phyloP scores from a whole-genome alignment of 2,797 vertebrate species.

The Sebastiscus albofasciatus region DNA sequence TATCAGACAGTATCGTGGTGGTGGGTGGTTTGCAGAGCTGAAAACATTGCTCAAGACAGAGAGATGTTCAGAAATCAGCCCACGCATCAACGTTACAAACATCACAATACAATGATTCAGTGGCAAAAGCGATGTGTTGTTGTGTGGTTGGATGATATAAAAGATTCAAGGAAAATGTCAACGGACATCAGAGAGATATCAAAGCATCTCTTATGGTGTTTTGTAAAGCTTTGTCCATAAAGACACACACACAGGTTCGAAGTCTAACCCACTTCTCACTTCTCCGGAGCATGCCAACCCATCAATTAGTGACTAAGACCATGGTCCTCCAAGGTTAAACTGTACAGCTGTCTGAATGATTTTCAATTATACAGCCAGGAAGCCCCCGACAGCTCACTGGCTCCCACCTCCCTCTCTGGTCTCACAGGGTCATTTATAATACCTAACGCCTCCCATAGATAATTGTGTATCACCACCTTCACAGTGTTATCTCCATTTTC shows the following conservation, averaged over 20 bases:
- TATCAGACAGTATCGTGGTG: constrained; percentile 1
- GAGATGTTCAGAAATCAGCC: constrained; percentile 23
- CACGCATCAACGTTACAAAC: constrained; percentile 8
- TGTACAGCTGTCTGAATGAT: constrained; percentile 84
- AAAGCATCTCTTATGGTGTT: not conserved
- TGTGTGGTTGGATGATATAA: not conserved
- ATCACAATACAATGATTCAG: constrained; percentile 28
- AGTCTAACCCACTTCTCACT: constrained; percentile 31
- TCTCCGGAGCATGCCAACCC: constrained; percentile 67
- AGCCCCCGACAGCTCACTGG: constrained; percentile 58
- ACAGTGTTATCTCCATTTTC: constrained; percentile 65
- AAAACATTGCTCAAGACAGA: constrained; percentile 12
- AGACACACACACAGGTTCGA: constrained; percentile 22
- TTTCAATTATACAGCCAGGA: constrained; percentile 82
- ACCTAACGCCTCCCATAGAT: constrained; percentile 57
- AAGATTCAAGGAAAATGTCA: constrained; percentile 28
- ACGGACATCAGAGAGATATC: not conserved
- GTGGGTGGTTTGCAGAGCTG: constrained; percentile 19
- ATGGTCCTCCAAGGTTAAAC: constrained; percentile 83
- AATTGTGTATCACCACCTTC: constrained; percentile 65
- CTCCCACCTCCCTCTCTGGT: constrained; percentile 58
- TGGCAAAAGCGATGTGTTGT: not conserved
- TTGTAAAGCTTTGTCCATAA: constrained; percentile 6
- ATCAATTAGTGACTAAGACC: constrained; percentile 80
- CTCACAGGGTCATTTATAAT: constrained; percentile 73